phyloP scores from a whole-genome alignment of 1,140 invertebrate species.

The Phortica variegata region DNA sequence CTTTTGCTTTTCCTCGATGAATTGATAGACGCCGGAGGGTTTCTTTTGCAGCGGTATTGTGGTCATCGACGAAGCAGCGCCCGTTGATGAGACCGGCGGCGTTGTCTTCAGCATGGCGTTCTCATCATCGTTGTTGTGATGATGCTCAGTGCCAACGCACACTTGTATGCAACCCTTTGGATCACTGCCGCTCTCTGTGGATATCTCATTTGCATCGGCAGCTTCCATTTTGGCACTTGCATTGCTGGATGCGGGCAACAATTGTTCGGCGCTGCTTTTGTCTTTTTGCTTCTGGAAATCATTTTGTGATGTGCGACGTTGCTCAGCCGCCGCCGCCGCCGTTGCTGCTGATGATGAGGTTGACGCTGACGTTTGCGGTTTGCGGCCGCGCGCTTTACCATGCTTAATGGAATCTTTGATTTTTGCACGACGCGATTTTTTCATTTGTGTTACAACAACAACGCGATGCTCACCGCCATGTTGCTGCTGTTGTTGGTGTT shows the following conservation, averaged over 20 bases:
- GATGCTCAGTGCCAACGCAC: conserved; percentile 30
- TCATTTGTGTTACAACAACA: conserved; percentile 40
- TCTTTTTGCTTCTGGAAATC: no score
- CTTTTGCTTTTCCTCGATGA: conserved; percentile 90
- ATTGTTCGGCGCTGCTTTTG: conserved; percentile 11
- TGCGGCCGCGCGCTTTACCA: conserved; percentile 43
- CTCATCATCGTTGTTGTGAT: conserved; percentile 20
- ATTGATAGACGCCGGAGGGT: conserved; percentile 72
- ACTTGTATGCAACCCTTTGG: conserved; percentile 44
- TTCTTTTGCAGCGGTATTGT: conserved; percentile 39
- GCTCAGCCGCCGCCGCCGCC: conserved; percentile 29
- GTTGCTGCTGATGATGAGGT: not conserved
- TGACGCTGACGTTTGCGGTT: conserved; percentile 33
- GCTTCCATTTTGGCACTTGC: conserved; percentile 30
- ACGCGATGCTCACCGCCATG: conserved; percentile 50
- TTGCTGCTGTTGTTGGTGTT: conserved; percentile 51
- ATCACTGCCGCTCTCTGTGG: conserved; percentile 45
- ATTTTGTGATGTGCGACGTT: conserved; percentile 4
- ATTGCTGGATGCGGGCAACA: conserved; percentile 33
- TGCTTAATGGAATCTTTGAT: conserved; percentile 55
- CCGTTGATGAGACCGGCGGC: conserved; percentile 39
- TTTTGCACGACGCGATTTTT: conserved; percentile 58
- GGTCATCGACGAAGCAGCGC: conserved; percentile 13
- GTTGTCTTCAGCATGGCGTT: conserved; percentile 43
- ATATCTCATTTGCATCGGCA: conserved; percentile 30